Conservation (phyloP, 1,140 invertebrate species). For the Drosophila pallidifrons region DNA sequence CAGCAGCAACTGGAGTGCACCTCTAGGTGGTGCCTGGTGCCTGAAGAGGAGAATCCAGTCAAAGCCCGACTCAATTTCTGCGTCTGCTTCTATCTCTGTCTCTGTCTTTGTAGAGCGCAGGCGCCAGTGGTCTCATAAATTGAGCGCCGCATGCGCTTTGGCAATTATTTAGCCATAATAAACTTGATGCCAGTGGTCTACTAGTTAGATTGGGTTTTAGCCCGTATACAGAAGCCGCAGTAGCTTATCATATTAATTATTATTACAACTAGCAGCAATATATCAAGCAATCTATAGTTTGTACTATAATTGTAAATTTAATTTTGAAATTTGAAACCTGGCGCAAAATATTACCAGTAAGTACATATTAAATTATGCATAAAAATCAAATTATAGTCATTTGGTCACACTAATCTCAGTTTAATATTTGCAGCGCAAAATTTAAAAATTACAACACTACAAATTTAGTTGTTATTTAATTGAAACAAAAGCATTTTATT, state of each 20-base stretch:
- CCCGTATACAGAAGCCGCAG: slow-evolving; percentile 41
- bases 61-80: slow-evolving; percentile 51
- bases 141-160: slow-evolving; percentile 64
- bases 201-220: slow-evolving; percentile 31
- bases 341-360: too few relatives aligned
- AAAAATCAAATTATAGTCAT: too few relatives aligned
- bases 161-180: slow-evolving; percentile 68
- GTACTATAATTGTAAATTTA: too few relatives aligned
- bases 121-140: slow-evolving; percentile 55
- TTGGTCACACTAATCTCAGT: too few relatives aligned
- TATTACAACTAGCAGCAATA: too few relatives aligned
- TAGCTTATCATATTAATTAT: slow-evolving; percentile 42
- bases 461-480: too few relatives aligned
- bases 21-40: slow-evolving; percentile 48
- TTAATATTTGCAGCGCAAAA: too few relatives aligned
- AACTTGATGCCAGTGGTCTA: slow-evolving; percentile 62
- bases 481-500: too few relatives aligned
- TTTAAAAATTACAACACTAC: too few relatives aligned
- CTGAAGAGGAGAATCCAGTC: background rate
- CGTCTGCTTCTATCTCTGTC: background rate
- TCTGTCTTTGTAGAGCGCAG: slow-evolving; percentile 26
- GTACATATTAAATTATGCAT: too few relatives aligned
- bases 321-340: too few relatives aligned
- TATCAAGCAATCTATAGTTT: too few relatives aligned
- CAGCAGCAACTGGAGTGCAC: slow-evolving; percentile 38